Percentiles rank a stretch among this genome's conserved stretches.
Conservation (phyloP, 2,888 invertebrate genomes). For the Morpho helenor region DNA sequence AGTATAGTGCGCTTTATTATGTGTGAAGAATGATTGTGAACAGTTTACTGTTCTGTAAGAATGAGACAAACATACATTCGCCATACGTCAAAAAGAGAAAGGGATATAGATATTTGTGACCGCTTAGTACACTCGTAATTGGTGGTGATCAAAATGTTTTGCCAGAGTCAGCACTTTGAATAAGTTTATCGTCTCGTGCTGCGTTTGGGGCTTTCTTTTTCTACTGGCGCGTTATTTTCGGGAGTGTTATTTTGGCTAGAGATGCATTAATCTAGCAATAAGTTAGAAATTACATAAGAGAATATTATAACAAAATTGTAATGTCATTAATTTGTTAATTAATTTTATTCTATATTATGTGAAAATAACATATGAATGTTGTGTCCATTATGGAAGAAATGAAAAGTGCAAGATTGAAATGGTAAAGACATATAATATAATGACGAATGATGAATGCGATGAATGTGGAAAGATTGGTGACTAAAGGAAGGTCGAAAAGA, state of each 20-base stretch:
- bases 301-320: too few relatives aligned
- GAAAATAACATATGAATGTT: too few relatives aligned
- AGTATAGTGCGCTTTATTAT: constrained; percentile 26
- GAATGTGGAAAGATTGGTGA: too few relatives aligned
- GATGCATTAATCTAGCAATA: too few relatives aligned
- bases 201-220: constrained; percentile 36
- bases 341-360: too few relatives aligned
- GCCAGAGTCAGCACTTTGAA: constrained; percentile 67
- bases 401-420: too few relatives aligned
- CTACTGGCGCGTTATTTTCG: constrained; percentile 3
- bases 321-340: too few relatives aligned
- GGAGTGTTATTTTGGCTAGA: neutral
- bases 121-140: constrained; percentile 67
- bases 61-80: constrained; percentile 28
- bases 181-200: constrained; percentile 61
- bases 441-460: too few relatives aligned
- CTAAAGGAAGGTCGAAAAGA: too few relatives aligned
- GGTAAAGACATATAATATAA: too few relatives aligned
- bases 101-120: constrained; percentile 38
- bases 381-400: too few relatives aligned
- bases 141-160: constrained; percentile 75
- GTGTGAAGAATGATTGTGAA: constrained; percentile 48
- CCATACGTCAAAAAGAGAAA: constrained; percentile 18
- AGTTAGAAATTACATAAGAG: too few relatives aligned
- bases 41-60: constrained; percentile 37